Base-by-base conservation (phyloP, 1,140 invertebrate species). In the Macrobrachium nipponense region DNA sequence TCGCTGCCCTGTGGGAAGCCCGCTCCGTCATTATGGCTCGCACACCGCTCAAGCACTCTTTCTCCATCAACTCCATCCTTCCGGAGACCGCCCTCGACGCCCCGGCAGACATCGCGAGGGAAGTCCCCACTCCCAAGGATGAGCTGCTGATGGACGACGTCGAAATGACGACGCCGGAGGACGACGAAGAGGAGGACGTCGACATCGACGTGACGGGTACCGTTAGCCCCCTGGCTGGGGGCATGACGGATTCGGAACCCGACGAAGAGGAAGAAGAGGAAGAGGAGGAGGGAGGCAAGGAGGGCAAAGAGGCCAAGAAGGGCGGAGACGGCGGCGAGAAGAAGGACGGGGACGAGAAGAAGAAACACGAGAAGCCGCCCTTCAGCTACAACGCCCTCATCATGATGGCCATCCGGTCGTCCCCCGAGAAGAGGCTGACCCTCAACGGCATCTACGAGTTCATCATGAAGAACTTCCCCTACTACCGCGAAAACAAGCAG, bases 41-140 rank as follows among this genome's bases (percentile, higher is more conserved):
- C 61, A 92, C 93, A 75, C 93, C 94, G 0, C 89, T 94, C 0
- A 95, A 94, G 89, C 95, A 94, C 15, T 94, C 93, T 82, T 96
- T 96, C 90, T 95, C 94, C 86, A 96, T 96, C 73, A 94, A 94
- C 84, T 93, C 94, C 51, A 94, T 96, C 61, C 89, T 96, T 14
- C 89, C 0, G 72, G 90, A 91, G 5, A 89, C 89, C 27, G 87
- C 88, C 76, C 92, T 89, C 89, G 91, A 14, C 90, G 90, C 0
- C 91, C 83, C 83, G 59, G 70, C 36, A 27, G 66, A 60, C n/a
- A 23, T 80, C 14, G 77, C 83, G 15, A 61, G 83, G 66, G 77
- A 73, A 64, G 77, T 80, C n/a, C 76, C 83, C 77, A 86, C 83
- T 23, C 83, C 83, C 66, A 86, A 88, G 77, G 82, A 80, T 36